Evolutionary conservation across 2,888 invertebrate species (phyloP).

Genomic region (Andrena minutula): DNA sequence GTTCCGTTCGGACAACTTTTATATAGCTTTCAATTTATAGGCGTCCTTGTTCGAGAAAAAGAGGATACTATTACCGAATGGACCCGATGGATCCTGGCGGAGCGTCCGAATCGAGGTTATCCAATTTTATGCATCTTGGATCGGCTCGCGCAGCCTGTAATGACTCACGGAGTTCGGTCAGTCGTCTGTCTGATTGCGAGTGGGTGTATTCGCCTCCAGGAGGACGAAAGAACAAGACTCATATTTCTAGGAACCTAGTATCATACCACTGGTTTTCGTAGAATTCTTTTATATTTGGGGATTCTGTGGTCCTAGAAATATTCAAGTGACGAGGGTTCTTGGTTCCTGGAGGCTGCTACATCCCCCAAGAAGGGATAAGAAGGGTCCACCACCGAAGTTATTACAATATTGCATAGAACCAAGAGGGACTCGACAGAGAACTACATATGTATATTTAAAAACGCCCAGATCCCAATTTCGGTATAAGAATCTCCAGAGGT

Average conservation of each 20-base stretch:
- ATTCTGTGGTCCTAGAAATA: too few relatives aligned
- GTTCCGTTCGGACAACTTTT: slow-evolving; percentile 29
- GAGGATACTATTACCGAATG: not conserved
- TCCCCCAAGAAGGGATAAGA: too few relatives aligned
- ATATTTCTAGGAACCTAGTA: slow-evolving; percentile 45
- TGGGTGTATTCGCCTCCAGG: not conserved
- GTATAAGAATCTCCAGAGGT: not conserved
- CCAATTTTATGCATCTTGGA: slow-evolving; percentile 17
- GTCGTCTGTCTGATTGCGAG: not conserved
- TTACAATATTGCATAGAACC: too few relatives aligned
- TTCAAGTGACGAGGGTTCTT: too few relatives aligned
- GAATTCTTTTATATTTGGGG: too few relatives aligned
- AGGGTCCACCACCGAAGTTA: too few relatives aligned
- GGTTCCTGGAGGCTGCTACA: too few relatives aligned
- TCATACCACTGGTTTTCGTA: too few relatives aligned
- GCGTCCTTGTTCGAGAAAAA: slow-evolving; percentile 14
- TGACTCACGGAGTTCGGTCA: slow-evolving; percentile 35
- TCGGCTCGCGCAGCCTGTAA: not conserved
- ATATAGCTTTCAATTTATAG: slow-evolving; percentile 36
- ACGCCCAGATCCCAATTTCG: too few relatives aligned
- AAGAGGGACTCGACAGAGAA: too few relatives aligned
- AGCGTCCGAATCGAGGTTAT: slow-evolving; percentile 16
- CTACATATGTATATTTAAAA: too few relatives aligned
- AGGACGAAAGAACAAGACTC: slow-evolving; percentile 41
- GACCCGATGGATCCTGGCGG: not conserved